phyloP scores from a whole-genome alignment of 1,140 invertebrate genomes.

The Apis laboriosa region DNA sequence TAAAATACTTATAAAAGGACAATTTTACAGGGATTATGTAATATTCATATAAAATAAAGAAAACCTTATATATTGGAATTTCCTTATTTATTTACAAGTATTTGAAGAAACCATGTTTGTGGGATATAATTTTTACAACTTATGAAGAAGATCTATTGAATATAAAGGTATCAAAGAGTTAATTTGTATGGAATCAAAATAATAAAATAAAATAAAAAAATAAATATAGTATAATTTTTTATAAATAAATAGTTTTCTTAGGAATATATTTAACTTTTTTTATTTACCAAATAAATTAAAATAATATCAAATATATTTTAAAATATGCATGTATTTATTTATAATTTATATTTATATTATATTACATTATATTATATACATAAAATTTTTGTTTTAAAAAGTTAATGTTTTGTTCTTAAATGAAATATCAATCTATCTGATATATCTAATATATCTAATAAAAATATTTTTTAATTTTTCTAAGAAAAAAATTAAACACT shows the following conservation, averaged over 20 bases:
- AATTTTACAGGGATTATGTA: slow-evolving; percentile 62
- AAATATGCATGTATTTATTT: slow-evolving; percentile 12
- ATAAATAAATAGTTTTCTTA: slow-evolving; percentile 31
- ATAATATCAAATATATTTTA: slow-evolving; percentile 14
- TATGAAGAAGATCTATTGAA: slow-evolving; percentile 58
- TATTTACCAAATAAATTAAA: slow-evolving; percentile 3
- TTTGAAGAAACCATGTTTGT: slow-evolving; percentile 64
- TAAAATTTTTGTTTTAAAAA: not conserved
- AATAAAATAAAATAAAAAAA: slow-evolving; percentile 49
- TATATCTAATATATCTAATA: not conserved
- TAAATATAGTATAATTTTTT: slow-evolving; percentile 11
- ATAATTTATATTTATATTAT: not conserved
- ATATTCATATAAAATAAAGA: slow-evolving; percentile 56
- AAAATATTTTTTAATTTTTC: not conserved
- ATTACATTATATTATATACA: not conserved
- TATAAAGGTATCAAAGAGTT: slow-evolving; percentile 63
- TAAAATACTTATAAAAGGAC: slow-evolving; percentile 51
- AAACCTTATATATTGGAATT: slow-evolving; percentile 57
- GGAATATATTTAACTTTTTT: slow-evolving; percentile 24
- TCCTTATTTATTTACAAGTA: slow-evolving; percentile 61
- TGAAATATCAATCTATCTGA: not conserved
- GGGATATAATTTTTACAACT: slow-evolving; percentile 61
- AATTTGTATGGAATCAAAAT: slow-evolving; percentile 53
- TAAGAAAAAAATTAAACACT: slow-evolving; percentile 5
- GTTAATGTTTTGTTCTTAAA: not conserved